Percentiles rank a stretch among this genome's conserved stretches.
Evolutionary conservation across 2,888 invertebrate species (phyloP).

Genomic region (Physocephala rufipes): DNA sequence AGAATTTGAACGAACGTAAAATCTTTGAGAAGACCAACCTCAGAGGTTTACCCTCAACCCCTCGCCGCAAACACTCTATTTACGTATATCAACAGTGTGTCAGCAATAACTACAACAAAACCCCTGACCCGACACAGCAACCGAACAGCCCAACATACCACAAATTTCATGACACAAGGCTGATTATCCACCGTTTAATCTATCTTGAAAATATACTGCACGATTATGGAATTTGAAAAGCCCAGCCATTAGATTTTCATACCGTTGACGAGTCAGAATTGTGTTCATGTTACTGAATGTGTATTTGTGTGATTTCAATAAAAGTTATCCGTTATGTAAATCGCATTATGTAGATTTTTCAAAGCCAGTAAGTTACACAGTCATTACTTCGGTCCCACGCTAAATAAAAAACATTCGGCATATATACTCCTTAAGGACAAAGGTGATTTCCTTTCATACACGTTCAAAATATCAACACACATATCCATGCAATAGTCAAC

Average conservation of each 20-base stretch:
- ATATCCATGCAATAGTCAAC: too few species aligned
- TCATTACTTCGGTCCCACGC: background rate
- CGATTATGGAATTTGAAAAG: slow-evolving; percentile 14
- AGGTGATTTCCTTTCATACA: slow-evolving; percentile 32
- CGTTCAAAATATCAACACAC: too few species aligned
- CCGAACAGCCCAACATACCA: slow-evolving; percentile 22
- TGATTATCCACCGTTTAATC: background rate
- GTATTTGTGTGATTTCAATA: slow-evolving; percentile 26
- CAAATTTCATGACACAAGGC: slow-evolving; percentile 7
- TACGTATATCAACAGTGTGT: background rate
- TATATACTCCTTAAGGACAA: slow-evolving; percentile 21
- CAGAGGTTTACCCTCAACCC: too few species aligned
- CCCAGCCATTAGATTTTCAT: slow-evolving; percentile 23
- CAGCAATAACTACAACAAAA: background rate
- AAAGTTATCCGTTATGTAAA: slow-evolving; percentile 34
- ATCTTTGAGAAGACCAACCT: slow-evolving; percentile 2
- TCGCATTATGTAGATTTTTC: background rate
- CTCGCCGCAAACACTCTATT: too few species aligned
- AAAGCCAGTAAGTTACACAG: background rate
- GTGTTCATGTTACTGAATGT: background rate
- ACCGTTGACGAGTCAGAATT: background rate
- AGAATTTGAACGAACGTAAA: slow-evolving; percentile 22
- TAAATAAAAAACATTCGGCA: background rate
- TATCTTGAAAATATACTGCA: slow-evolving; percentile 23
- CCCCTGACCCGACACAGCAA: slow-evolving; percentile 16